These are phyloP conservation scores for Orchesella flavescens DNA, from an alignment of 2,888 invertebrate species.

Conservation along the genomic window DNA sequence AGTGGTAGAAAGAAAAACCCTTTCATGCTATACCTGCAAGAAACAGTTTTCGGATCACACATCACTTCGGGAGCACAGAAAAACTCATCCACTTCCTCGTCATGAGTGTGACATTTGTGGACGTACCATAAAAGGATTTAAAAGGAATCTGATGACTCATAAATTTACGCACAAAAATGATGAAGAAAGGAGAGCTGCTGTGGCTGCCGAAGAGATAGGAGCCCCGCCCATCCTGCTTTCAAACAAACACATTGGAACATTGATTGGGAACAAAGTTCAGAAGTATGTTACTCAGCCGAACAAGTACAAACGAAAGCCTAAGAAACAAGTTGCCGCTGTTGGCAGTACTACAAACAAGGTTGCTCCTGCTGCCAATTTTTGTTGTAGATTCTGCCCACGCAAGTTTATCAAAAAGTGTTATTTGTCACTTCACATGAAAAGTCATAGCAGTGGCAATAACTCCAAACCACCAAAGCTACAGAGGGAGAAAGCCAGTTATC, in stretches of 20 bases:
- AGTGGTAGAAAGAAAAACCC: not conserved
- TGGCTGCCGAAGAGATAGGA: constrained; percentile 8
- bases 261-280: not conserved
- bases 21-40: constrained; percentile 3
- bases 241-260: not conserved
- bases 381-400: constrained; percentile 3
- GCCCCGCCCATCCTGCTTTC: not conserved
- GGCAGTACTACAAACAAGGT: not conserved
- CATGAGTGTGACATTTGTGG: constrained; percentile 32
- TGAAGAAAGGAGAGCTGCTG: constrained; percentile 20
- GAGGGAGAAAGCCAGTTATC: not conserved
- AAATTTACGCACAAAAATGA: constrained; percentile 47
- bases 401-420: constrained; percentile 1
- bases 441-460: not conserved
- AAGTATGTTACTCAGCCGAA: too few species aligned
- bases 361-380: not conserved
- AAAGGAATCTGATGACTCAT: constrained; percentile 15
- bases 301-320: not conserved
- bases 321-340: too few species aligned
- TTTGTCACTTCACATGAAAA: constrained; percentile 12
- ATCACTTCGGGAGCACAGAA: not conserved
- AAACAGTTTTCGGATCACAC: not conserved
- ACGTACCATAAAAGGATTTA: not conserved
- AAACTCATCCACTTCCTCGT: not conserved
- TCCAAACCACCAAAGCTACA: not conserved